Conservation (phyloP, 1,140 invertebrate species). For the Pollicipes pollicipes region DNA sequence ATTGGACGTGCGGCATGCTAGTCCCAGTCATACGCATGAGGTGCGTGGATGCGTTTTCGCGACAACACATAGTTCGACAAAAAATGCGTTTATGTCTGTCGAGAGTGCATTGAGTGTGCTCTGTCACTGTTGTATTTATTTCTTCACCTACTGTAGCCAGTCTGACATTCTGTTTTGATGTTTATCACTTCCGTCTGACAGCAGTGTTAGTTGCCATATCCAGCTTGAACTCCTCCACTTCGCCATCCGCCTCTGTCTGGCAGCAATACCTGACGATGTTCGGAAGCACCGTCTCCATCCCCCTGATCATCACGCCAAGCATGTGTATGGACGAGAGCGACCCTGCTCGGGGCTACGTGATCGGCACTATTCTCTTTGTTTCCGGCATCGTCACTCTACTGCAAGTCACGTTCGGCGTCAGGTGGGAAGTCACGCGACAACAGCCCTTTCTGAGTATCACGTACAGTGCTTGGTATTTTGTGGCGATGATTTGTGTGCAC, state of each 20-base stretch:
- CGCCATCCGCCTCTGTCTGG: conserved; percentile 1
- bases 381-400: conserved; percentile 66
- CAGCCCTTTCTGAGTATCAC: too few species aligned
- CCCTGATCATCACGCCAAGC: conserved; percentile 58
- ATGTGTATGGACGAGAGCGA: conserved; percentile 63
- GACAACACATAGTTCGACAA: neutral
- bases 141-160: conserved; percentile 5
- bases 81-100: too few species aligned
- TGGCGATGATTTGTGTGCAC: too few species aligned
- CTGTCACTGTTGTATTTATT: neutral
- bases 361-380: conserved; percentile 33
- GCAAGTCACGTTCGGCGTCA: conserved; percentile 61
- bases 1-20: too few species aligned
- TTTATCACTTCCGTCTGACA: conserved; percentile 9
- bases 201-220: neutral
- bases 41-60: conserved; percentile 10
- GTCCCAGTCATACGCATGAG: too few species aligned
- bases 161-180: conserved; percentile 5
- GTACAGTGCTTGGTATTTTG: too few species aligned
- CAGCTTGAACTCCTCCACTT: neutral
- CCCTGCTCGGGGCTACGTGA: conserved; percentile 54
- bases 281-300: conserved; percentile 63
- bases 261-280: conserved; percentile 80
- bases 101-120: too few species aligned
- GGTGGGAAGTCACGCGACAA: conserved; percentile 27